Evolutionary conservation across 92 coral and sea anemone genomes (phyloP).

Genomic region (Phymanthus crucifer): DNA sequence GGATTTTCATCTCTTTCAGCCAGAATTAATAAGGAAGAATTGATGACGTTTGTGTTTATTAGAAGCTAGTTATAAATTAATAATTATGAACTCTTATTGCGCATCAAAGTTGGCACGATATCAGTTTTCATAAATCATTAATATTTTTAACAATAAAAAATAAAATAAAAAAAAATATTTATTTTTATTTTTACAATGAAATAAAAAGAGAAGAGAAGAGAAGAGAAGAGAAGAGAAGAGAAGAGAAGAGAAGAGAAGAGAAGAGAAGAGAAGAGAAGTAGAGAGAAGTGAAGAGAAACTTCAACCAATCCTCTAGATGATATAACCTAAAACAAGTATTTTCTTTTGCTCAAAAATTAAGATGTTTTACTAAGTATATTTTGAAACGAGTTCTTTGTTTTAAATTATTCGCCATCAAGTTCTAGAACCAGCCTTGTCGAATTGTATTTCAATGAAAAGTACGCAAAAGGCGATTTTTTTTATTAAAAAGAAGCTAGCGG

Average conservation of each 20-base stretch:
- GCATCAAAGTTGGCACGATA: too few species aligned
- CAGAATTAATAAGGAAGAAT: not conserved
- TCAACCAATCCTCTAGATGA: not conserved
- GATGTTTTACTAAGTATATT: not conserved
- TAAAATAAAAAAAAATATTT: too few species aligned
- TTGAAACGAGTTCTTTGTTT: not conserved
- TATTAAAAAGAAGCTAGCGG: not conserved
- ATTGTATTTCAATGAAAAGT: not conserved
- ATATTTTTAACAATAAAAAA: too few species aligned
- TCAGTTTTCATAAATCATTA: too few species aligned
- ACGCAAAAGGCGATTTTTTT: too few species aligned
- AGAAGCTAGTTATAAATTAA: not conserved
- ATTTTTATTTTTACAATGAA: too few species aligned
- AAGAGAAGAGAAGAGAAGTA: too few species aligned
- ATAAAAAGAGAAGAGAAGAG: too few species aligned
- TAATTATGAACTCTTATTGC: not conserved
- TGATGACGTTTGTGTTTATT: not conserved
- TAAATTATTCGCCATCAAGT: not conserved
- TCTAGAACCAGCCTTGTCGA: not conserved
- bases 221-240: too few species aligned
- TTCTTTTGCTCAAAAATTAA: not conserved
- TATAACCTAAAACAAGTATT: not conserved
- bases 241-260: too few species aligned
- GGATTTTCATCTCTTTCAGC: not conserved
- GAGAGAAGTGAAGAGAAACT: too few species aligned